These are phyloP conservation scores for Axinella damicornis DNA, from an alignment of 37 sponge, comb jelly and placozoan genomes.

Conservation along the genomic window DNA sequence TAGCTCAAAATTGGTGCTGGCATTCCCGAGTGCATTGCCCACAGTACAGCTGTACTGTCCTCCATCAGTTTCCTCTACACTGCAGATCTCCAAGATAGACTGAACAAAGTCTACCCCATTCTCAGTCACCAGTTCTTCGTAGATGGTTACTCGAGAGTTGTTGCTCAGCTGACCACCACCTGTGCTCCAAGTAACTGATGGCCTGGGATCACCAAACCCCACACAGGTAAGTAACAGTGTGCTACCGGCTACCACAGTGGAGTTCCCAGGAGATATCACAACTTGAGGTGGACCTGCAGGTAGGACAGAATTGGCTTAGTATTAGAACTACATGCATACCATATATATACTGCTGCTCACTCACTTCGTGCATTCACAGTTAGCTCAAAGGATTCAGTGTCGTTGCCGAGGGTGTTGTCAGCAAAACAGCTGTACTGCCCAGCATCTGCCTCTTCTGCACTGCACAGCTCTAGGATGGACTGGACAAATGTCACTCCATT, in stretches of 20 bases:
- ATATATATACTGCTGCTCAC: background rate
- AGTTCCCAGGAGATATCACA: background rate
- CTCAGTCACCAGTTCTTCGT: constrained; percentile 8
- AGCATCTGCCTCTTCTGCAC: background rate
- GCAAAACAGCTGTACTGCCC: background rate
- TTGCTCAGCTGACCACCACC: background rate
- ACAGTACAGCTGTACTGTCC: constrained; percentile 28
- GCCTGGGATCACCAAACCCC: background rate
- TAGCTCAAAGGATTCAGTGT: background rate
- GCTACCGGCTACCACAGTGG: background rate
- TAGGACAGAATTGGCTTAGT: too few species aligned
- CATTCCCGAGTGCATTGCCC: background rate
- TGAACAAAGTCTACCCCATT: background rate
- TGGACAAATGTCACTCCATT: background rate
- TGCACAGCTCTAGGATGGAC: constrained; percentile 1
- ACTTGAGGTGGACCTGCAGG: background rate
- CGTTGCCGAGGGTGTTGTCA: background rate
- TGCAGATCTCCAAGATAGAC: constrained; percentile 42
- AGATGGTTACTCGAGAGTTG: constrained; percentile 1
- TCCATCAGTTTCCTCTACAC: background rate
- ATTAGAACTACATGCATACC: too few species aligned
- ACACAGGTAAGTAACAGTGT: background rate
- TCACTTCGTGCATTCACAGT: background rate
- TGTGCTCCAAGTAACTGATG: background rate
- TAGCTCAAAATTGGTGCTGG: background rate